These are phyloP conservation scores for Taxidea taxus DNA, from an alignment of 2,113 vertebrate genomes.

Conservation along the genomic window DNA sequence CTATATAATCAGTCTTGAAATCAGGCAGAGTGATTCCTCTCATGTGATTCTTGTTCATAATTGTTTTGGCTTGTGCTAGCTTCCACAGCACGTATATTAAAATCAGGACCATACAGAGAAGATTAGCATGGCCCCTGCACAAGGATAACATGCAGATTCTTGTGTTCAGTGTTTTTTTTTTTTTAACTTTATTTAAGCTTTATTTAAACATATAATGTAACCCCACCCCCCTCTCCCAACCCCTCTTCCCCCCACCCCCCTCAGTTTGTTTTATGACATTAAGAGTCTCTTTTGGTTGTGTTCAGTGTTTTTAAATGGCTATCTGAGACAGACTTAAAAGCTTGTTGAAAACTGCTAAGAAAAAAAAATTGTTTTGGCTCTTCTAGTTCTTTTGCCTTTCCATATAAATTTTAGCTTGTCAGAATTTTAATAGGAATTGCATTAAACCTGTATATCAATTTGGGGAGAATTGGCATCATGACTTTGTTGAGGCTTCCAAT, in stretches of 20 bases:
- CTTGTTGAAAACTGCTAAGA: neutral
- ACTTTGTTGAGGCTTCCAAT: neutral
- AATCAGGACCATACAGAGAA: neutral
- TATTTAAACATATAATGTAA: too few relatives aligned
- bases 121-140: neutral
- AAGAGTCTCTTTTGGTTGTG: too few relatives aligned
- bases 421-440: neutral
- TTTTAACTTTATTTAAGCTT: too few relatives aligned
- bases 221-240: too few relatives aligned
- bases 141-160: neutral
- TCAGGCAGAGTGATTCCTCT: neutral
- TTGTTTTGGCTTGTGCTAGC: neutral
- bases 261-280: too few relatives aligned
- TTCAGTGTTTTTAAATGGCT: neutral
- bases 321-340: neutral
- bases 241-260: too few relatives aligned
- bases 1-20: neutral
- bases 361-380: neutral
- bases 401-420: neutral
- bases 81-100: neutral
- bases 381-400: neutral
- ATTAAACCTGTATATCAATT: neutral
- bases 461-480: neutral
- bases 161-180: neutral
- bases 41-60: neutral